Evolutionary conservation across 2,888 invertebrate genomes (phyloP).

Genomic region (Troides helena): DNA sequence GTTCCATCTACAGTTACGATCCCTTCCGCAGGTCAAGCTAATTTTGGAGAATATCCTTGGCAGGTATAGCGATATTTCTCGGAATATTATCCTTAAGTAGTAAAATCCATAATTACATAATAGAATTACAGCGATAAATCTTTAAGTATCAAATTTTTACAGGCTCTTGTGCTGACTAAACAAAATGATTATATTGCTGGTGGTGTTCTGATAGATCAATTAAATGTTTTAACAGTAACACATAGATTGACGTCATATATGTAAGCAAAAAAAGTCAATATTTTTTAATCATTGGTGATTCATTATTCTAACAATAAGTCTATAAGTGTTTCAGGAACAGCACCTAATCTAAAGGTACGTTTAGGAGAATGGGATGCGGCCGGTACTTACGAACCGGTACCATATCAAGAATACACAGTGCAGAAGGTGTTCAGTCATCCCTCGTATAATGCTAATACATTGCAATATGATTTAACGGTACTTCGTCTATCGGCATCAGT

Average conservation of each 20-base stretch:
- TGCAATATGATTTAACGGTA: constrained; percentile 91
- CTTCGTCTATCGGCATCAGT: constrained; percentile 83
- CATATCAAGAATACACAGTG: constrained; percentile 82
- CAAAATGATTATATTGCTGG: constrained; percentile 85
- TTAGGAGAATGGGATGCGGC: constrained; percentile 89
- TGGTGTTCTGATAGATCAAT: constrained; percentile 84
- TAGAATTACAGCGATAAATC: neutral
- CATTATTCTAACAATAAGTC: neutral
- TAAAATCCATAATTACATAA: neutral
- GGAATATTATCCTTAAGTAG: neutral
- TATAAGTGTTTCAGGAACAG: constrained; percentile 66
- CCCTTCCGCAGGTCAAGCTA: constrained; percentile 78
- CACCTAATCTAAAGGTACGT: constrained; percentile 82
- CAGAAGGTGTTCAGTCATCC: constrained; percentile 82
- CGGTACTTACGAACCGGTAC: constrained; percentile 82
- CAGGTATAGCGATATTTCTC: constrained; percentile 69
- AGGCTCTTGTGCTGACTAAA: constrained; percentile 79
- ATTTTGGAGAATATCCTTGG: constrained; percentile 87
- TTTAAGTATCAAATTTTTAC: constrained; percentile 37
- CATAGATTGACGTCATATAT: constrained; percentile 83
- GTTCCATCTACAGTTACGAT: constrained; percentile 56
- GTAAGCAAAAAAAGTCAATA: constrained; percentile 61
- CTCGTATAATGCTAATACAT: constrained; percentile 84
- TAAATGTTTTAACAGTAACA: constrained; percentile 86
- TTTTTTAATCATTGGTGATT: neutral